Evolutionary conservation across 2,113 vertebrate genomes (phyloP), one percentile per base, ranked within the genome.

Genomic region (Tragelaphus imberbis): DNA sequence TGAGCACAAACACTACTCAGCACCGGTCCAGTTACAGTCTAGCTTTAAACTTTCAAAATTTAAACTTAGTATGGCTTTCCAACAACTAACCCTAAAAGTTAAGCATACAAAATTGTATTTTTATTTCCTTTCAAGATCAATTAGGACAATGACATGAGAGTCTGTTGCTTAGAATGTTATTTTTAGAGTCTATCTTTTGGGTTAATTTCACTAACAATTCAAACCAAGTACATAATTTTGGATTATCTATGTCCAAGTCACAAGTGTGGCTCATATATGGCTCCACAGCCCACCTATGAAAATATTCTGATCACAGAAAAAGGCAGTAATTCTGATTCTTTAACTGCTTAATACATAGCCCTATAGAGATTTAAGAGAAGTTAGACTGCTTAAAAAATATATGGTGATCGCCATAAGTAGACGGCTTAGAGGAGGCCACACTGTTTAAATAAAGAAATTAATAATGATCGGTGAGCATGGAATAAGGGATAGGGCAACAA

Each of bases 141-240:
- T 59, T 65, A 98, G 49, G 53, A 75, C 47, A 95, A n/a, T 96
- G 92, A 94, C 51, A 59, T 11, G 77, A 96, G 58, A 97, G 87
- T 91, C 63, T 96, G n/a, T 49, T 92, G 49, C 77, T 96, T n/a
- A 77, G 49, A 87, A 79, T 25, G 80, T 80, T 40, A 71, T 71
- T 71, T 40, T 71, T 40, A 71, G n/a, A 71, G 68, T 80, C 94
- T 65, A 92, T 75, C 88, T 77, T 94, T 96, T 91, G 19, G 30
- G 16, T 51, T 97, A 97, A 96, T 94, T 97, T 94, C 85, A 96
- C 94, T 93, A 95, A 90, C 84, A 95, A 94, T 95, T 96, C 82
- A 97, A 88, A 94, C 33, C 55, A 61, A 88, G 53, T 56, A 84
- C 14, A 36, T 86, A 94, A 92, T 86, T 94, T 91, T 55, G 68